phyloP scores from a whole-genome alignment of 1,140 invertebrate species.

The Leucophenga varia region DNA sequence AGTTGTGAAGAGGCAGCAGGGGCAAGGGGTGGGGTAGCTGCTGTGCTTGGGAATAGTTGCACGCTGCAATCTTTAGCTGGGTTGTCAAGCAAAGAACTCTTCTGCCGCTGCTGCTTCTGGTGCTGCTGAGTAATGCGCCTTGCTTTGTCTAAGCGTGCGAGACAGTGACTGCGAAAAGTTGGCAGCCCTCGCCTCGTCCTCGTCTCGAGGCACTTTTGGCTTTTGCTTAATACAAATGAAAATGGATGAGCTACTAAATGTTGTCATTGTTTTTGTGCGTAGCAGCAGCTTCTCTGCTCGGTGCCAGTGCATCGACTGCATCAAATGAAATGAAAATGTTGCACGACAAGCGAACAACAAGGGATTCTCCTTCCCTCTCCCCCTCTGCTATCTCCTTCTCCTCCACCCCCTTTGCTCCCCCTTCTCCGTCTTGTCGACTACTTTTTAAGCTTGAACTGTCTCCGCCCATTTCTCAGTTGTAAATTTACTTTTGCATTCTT shows the following conservation, averaged over 20 bases:
- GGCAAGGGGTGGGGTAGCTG: too few relatives aligned
- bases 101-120: too few relatives aligned
- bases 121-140: constrained; percentile 40
- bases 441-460: too few relatives aligned
- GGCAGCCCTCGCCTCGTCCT: neutral
- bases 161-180: constrained; percentile 6
- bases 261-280: constrained; percentile 26
- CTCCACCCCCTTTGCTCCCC: neutral
- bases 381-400: too few relatives aligned
- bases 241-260: constrained; percentile 52
- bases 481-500: constrained; percentile 20
- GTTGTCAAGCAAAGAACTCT: constrained; percentile 29
- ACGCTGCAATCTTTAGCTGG: constrained; percentile 16
- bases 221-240: constrained; percentile 51
- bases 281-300: constrained; percentile 17
- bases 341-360: constrained; percentile 41
- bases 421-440: too few relatives aligned
- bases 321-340: constrained; percentile 44
- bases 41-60: constrained; percentile 1
- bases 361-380: neutral
- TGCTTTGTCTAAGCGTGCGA: constrained; percentile 6
- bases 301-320: constrained; percentile 27
- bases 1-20: too few relatives aligned
- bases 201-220: constrained; percentile 18
- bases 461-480: constrained; percentile 15